Evolutionary conservation across 92 coral and sea anemone genomes (phyloP).

Genomic region (Bergia puertoricense): DNA sequence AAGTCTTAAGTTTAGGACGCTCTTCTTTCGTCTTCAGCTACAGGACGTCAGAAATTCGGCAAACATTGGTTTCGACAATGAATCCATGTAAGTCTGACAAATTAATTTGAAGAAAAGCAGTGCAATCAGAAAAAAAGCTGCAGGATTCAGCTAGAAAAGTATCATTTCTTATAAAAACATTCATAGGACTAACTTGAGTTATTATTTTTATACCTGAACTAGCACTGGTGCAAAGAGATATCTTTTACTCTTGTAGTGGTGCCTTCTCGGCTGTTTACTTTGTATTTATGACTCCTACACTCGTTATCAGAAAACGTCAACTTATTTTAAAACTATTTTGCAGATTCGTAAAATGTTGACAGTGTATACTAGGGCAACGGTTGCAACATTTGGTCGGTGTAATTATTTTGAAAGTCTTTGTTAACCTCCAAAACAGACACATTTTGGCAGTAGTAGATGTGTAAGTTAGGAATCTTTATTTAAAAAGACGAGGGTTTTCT

Average conservation of each 20-base stretch:
- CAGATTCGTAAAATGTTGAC: background rate
- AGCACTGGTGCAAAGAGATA: background rate
- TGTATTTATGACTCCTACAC: background rate
- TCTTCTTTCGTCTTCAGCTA: background rate
- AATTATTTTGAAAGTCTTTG: background rate
- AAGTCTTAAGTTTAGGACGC: background rate
- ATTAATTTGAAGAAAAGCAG: background rate
- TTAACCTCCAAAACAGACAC: background rate
- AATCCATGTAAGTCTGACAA: background rate
- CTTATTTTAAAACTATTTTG: no score
- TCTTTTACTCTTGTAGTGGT: no score
- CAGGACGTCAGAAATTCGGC: background rate
- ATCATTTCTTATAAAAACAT: no score
- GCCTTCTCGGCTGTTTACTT: background rate
- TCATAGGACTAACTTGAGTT: background rate
- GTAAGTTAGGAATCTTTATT: background rate
- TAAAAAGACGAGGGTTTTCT: background rate
- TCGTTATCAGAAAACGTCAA: background rate
- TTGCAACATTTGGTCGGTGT: background rate
- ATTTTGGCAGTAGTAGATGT: background rate
- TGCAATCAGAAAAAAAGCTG: background rate
- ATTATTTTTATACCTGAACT: background rate
- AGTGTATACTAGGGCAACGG: background rate
- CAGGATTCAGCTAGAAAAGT: background rate
- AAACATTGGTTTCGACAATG: background rate